Evolutionary conservation across 2,888 invertebrate genomes (phyloP).

Genomic region (Pachliopta kotzebuea): DNA sequence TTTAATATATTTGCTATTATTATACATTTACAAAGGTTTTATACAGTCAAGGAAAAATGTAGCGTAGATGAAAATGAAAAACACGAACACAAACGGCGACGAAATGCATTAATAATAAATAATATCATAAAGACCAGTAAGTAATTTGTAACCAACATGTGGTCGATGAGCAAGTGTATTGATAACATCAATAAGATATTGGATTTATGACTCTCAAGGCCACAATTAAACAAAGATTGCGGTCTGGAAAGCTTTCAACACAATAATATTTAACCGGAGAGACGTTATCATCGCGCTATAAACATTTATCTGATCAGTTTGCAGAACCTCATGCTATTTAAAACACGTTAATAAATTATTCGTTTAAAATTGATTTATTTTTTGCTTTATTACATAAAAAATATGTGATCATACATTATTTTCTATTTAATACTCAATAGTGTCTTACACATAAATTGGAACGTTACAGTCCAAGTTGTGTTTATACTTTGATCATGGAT

Average conservation of each 20-base stretch:
- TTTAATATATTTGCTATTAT: no score
- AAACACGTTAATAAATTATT: conserved; percentile 22
- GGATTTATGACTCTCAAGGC: conserved; percentile 49
- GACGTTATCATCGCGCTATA: conserved; percentile 46
- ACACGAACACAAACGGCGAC: neutral
- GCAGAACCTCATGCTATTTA: conserved; percentile 24
- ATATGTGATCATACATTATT: neutral
- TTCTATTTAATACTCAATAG: no score
- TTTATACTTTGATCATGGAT: no score
- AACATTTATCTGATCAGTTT: conserved; percentile 43
- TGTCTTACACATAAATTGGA: no score
- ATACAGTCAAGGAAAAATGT: no score
- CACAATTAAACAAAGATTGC: conserved; percentile 60
- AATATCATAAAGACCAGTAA: conserved; percentile 1
- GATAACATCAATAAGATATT: conserved; percentile 65
- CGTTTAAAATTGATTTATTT: conserved; percentile 11
- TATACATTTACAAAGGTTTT: no score
- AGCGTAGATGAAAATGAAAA: neutral
- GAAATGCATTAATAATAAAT: neutral
- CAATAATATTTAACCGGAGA: conserved; percentile 32
- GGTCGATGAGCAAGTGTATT: conserved; percentile 53
- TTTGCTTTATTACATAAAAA: neutral
- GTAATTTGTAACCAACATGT: conserved; percentile 48
- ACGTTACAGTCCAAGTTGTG: no score
- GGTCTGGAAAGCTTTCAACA: conserved; percentile 53